These are phyloP conservation scores for Beaufortia kweichowensis DNA, from an alignment of 2,113 vertebrate species.

Conservation along the genomic window DNA sequence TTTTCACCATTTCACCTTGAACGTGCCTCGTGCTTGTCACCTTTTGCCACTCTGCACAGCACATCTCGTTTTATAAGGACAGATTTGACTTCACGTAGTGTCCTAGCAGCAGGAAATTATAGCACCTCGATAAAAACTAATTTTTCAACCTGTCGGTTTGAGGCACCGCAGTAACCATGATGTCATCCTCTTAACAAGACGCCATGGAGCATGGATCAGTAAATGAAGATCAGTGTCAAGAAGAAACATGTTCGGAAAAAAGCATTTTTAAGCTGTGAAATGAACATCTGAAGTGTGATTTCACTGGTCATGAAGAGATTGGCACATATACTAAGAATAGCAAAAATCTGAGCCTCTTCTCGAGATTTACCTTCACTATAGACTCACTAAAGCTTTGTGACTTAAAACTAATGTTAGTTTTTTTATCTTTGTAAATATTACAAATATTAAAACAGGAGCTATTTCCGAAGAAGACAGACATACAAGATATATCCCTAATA, in stretches of 20 bases:
- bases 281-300: neutral
- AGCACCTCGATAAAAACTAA: neutral
- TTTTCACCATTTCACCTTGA: slow-evolving; percentile 9
- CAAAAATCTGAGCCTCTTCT: neutral
- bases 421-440: neutral
- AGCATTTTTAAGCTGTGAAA: neutral
- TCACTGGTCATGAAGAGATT: neutral
- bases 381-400: neutral
- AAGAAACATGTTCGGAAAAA: neutral
- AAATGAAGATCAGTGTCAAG: neutral
- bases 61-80: neutral
- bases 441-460: neutral
- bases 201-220: neutral
- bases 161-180: neutral
- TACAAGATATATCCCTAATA: slow-evolving; percentile 12
- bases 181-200: slow-evolving; percentile 5
- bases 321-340: neutral
- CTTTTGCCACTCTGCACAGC: slow-evolving; percentile 1
- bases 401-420: neutral
- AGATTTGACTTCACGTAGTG: neutral
- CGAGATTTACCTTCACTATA: neutral
- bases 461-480: neutral
- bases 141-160: slow-evolving; percentile 30
- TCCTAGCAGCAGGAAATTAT: slow-evolving; percentile 24
- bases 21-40: neutral